phyloP scores from a whole-genome alignment of 53 echinoderm and acorn worm genomes.

The Holothuria leucospilota region DNA sequence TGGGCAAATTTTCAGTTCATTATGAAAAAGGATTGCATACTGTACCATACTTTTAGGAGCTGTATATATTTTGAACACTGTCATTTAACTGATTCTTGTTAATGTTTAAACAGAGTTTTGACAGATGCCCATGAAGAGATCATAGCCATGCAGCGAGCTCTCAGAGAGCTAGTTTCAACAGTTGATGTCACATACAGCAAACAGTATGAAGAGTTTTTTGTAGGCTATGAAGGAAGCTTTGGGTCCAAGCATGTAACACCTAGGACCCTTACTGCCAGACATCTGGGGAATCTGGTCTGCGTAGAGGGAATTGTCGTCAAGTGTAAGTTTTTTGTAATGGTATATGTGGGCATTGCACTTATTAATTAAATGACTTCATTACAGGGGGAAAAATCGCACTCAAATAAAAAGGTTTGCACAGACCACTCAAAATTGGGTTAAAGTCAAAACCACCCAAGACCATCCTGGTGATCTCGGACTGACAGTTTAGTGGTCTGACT shows the following conservation, averaged over 20 bases:
- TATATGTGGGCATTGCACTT: too few species aligned
- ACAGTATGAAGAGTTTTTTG: slow-evolving; percentile 95
- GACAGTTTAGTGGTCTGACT: background rate
- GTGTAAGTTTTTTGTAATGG: slow-evolving; percentile 66
- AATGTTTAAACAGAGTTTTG: slow-evolving; percentile 59
- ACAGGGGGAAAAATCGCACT: background rate
- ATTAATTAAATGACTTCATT: background rate
- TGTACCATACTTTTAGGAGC: too few species aligned
- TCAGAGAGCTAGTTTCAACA: slow-evolving; percentile 90
- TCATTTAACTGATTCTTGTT: too few species aligned
- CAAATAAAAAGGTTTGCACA: background rate
- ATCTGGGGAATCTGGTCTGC: slow-evolving; percentile 95
- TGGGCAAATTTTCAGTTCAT: too few species aligned
- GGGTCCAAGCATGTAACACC: slow-evolving; percentile 97
- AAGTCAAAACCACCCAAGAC: too few species aligned
- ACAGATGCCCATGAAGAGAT: slow-evolving; percentile 87
- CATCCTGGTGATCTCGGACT: background rate
- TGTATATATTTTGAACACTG: too few species aligned
- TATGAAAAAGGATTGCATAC: too few species aligned
- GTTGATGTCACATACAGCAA: slow-evolving; percentile 91
- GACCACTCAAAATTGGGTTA: too few species aligned
- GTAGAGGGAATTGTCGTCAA: slow-evolving; percentile 96
- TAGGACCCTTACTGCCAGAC: slow-evolving; percentile 82
- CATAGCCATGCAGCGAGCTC: slow-evolving; percentile 85
- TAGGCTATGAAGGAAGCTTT: slow-evolving; percentile 97